Conservation (phyloP, 2,888 invertebrate genomes). For the Perithous albicinctus region DNA sequence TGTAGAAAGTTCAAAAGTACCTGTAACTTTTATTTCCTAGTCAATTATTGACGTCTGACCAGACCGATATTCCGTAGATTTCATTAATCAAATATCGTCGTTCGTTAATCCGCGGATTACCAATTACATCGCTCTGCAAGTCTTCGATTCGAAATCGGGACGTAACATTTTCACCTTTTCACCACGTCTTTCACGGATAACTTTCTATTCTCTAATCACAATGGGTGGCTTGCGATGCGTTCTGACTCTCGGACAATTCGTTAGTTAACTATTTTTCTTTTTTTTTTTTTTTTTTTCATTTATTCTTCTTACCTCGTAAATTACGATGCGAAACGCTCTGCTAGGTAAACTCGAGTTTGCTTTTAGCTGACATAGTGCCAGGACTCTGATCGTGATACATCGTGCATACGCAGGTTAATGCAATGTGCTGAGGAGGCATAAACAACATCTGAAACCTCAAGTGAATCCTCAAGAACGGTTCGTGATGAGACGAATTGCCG, state of each 20-base stretch:
- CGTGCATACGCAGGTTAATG: conserved; percentile 1
- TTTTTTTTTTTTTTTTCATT: too few relatives aligned
- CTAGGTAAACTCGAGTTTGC: conserved; percentile 49
- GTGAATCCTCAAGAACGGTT: conserved; percentile 17
- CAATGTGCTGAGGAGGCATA: neutral
- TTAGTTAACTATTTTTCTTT: conserved; percentile 31
- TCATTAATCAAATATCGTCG: neutral
- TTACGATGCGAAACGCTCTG: conserved; percentile 56
- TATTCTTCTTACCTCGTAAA: conserved; percentile 31
- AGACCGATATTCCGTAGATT: neutral
- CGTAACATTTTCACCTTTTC: conserved; percentile 67
- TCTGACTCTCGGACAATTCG: conserved; percentile 26
- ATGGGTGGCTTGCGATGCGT: conserved; percentile 60
- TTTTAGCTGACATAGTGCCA: conserved; percentile 57
- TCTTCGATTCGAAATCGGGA: conserved; percentile 46
- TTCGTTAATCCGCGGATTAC: conserved; percentile 12
- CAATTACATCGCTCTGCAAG: conserved; percentile 14
- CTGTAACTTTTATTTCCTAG: neutral
- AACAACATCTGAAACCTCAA: conserved; percentile 10
- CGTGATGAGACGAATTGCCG: conserved; percentile 40
- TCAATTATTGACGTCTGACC: neutral
- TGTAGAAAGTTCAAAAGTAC: too few relatives aligned
- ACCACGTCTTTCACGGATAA: conserved; percentile 52
- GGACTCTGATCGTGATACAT: conserved; percentile 28
- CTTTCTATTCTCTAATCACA: conserved; percentile 71